Evolutionary conservation across 1,140 invertebrate genomes (phyloP), one percentile per base, ranked within the genome.

Genomic region (Papilio polytes): DNA sequence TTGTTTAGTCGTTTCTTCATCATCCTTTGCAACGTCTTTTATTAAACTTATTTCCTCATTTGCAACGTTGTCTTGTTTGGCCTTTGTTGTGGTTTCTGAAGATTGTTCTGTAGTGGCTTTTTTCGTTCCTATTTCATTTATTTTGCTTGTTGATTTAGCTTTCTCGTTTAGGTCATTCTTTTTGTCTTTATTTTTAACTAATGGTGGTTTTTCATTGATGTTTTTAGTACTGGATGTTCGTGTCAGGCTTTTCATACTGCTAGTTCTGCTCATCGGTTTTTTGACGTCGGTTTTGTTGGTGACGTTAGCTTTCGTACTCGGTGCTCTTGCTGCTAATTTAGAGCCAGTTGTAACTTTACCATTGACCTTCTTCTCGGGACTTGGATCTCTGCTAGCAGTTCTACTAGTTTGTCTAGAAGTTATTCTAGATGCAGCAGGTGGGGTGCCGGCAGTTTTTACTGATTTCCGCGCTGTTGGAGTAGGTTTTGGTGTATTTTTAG

Each of bases 331-430:
- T 48, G 88, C 76, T 79, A 81, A 83, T 80, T 82, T 87, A 70
- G 81, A 72, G 78, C 86, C 88, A 48, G 84, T 36, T 77, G 82
- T 84, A 80, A 84, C 78, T 84, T 89, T 92, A 72, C 80, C 63
- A 77, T 70, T 12, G 77, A 80, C 85, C 82, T 88, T 89, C 85
- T 95, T 95, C 9, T 94, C 93, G 12, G 94, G 91, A 83, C 93
- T 95, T 12, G 89, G 80, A 44, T 93, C 92, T 86, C 92, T 88
- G 81, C 94, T 95, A 7, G 87, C 84, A 76, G 88, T 79, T 90
- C 92, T 94, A 86, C 92, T 94, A 66, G 90, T 85, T 82, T 90
- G 88, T 91, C 87, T 93, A 87, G 93, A 95, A 88, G 88, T 94
- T 74, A 93, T 88, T 89, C 89, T 95, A 88, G 94, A 93, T 53